Percentiles rank a stretch among this genome's conserved stretches.
Conservation (phyloP, 1,140 invertebrate species). For the Capitella teleta region DNA sequence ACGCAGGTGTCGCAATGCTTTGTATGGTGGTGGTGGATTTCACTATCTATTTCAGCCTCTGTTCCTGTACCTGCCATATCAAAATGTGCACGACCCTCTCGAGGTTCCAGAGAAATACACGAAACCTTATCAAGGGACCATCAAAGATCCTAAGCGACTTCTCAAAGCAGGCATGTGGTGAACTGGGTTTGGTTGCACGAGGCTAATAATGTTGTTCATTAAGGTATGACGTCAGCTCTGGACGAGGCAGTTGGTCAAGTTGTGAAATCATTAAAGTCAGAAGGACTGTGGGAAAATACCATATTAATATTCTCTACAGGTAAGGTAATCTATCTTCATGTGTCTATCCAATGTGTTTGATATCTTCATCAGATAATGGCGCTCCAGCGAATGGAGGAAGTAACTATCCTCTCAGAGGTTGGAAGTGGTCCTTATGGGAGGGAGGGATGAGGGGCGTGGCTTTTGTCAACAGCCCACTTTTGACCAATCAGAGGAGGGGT, state of each 20-base stretch:
- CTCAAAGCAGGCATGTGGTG: slow-evolving; percentile 41
- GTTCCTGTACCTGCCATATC: slow-evolving; percentile 32
- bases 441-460: slow-evolving; percentile 41
- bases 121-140: slow-evolving; percentile 27
- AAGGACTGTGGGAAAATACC: slow-evolving; percentile 44
- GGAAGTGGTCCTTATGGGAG: slow-evolving; percentile 45
- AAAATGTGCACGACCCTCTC: slow-evolving; percentile 27
- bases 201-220: too few species aligned
- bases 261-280: slow-evolving; percentile 35
- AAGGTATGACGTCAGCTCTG: slow-evolving; percentile 45
- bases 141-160: slow-evolving; percentile 30
- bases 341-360: too few species aligned
- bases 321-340: too few species aligned
- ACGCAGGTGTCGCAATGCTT: slow-evolving; percentile 2
- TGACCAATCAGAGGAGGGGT: slow-evolving; percentile 15
- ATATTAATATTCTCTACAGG: slow-evolving; percentile 41
- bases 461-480: slow-evolving; percentile 31
- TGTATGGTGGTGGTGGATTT: too few species aligned
- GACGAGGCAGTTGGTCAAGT: slow-evolving; percentile 44
- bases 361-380: slow-evolving; percentile 41
- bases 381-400: slow-evolving; percentile 36
- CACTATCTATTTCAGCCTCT: slow-evolving; percentile 20
- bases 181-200: too few species aligned
- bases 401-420: slow-evolving; percentile 45
- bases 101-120: slow-evolving; percentile 37